Conservation (phyloP, 2,113 vertebrate species). For the Lonchura striata region DNA sequence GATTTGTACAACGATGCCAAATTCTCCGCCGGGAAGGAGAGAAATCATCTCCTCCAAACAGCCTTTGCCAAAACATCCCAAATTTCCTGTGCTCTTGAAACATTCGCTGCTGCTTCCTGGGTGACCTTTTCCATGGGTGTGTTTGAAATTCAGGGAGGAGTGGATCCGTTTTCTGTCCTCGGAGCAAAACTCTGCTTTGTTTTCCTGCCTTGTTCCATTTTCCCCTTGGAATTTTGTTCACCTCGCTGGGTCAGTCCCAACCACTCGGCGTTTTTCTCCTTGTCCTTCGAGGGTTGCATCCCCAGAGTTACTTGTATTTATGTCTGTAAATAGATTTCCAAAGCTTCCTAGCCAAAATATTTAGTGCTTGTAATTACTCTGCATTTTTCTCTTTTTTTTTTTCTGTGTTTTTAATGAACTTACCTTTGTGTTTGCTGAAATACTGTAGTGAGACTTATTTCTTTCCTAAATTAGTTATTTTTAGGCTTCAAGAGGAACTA, state of each 20-base stretch:
- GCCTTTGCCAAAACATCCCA: slow-evolving; percentile 5
- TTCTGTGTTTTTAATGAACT: slow-evolving; percentile 72
- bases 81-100: slow-evolving; percentile 53
- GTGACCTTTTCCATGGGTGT: slow-evolving; percentile 17
- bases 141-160: slow-evolving; percentile 29
- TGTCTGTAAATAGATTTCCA: slow-evolving; percentile 82
- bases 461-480: slow-evolving; percentile 68
- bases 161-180: slow-evolving; percentile 1
- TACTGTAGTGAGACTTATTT: slow-evolving; percentile 74
- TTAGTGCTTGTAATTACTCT: slow-evolving; percentile 78
- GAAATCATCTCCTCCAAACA: slow-evolving; percentile 20
- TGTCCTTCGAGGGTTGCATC: slow-evolving; percentile 69
- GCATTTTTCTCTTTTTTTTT: slow-evolving; percentile 43
- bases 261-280: slow-evolving; percentile 43
- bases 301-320: slow-evolving; percentile 80
- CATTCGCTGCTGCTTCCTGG: slow-evolving; percentile 46
- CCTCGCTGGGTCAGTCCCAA: slow-evolving; percentile 57
- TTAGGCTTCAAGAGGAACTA: slow-evolving; percentile 70
- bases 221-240: neutral
- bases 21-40: slow-evolving; percentile 12
- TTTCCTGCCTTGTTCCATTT: slow-evolving; percentile 24
- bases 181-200: slow-evolving; percentile 54
- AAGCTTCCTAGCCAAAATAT: slow-evolving; percentile 75
- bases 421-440: slow-evolving; percentile 73
- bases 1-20: neutral